Base-by-base conservation (phyloP, 1,140 invertebrate genomes). In the Papilio polyxenes region DNA sequence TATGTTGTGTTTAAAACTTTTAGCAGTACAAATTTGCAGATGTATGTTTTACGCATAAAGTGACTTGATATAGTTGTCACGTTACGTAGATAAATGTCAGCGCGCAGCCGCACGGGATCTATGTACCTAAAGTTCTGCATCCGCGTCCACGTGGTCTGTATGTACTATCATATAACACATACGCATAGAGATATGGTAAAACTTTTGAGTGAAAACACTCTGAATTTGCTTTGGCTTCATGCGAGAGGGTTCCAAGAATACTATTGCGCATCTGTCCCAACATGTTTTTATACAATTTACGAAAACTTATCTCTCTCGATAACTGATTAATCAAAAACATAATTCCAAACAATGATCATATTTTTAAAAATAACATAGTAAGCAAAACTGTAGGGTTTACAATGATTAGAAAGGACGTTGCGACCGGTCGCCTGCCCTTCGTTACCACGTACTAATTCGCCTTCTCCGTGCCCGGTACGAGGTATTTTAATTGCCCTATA, bases 401-500 rank as follows among this genome's bases (percentile, higher is more conserved):
- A 77, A 62, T 62, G 31, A 20, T 79, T 79, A 79, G 77, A 79
- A 79, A 79, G 77, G 77, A 79, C 75, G 75, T 77, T 13, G 75
- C 48, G 7, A 20, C 53, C 56, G 31, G 13, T 79, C 78, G 56
- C 78, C 53, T 65, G 78, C 59, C 56, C 75, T 77, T 80, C 59
- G 56, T 65, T 65, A 65, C 37, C 56, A 20, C n/a, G 56, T 56
- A 65, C 59, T 65, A 80, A 80, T 80, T 80, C 78, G 78, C 56
- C 56, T 65, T 65, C 78, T 65, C 56, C 59, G 56, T 40, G 62
- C 53, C 31, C 17, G 17, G 56, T 13, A 69, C 78, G 56, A 65
- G 78, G 31, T 65, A 80, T 80, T 80, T 80, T 80, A 80, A 80
- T 80, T 80, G 78, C 56, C 59, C 56, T 65, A 80, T 80, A 80